Evolutionary conservation across 2,113 vertebrate genomes (phyloP).

Genomic region (Sakesphorus luctuosus): DNA sequence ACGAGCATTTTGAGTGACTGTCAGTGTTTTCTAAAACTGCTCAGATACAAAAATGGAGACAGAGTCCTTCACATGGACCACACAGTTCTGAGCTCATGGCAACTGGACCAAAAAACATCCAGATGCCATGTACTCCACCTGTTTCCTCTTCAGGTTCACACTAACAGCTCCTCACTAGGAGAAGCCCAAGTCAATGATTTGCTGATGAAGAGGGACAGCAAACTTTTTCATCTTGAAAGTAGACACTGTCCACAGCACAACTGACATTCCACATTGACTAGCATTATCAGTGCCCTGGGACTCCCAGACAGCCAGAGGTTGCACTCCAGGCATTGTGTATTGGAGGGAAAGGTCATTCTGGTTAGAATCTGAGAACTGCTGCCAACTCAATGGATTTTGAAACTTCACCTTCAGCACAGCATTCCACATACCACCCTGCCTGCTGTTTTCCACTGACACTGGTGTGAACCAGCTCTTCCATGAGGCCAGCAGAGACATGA

Average conservation of each 20-base stretch:
- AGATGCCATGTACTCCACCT: not conserved
- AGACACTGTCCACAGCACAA: no score
- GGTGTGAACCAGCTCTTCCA: not conserved
- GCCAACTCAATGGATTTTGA: not conserved
- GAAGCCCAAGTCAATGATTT: not conserved
- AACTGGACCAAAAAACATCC: not conserved
- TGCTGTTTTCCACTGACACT: not conserved
- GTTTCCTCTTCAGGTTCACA: not conserved
- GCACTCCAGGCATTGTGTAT: rapidly evolving
- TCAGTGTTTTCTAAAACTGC: not conserved
- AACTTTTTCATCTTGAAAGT: not conserved
- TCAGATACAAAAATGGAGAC: not conserved
- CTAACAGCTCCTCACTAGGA: not conserved
- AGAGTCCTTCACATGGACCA: not conserved
- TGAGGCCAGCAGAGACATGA: not conserved
- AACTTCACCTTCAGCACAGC: not conserved
- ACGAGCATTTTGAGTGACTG: not conserved
- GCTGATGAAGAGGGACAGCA: not conserved
- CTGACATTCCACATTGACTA: not conserved
- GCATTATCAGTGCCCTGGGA: no score
- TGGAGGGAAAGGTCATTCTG: not conserved
- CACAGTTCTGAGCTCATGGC: not conserved
- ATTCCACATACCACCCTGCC: not conserved
- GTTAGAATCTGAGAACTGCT: not conserved
- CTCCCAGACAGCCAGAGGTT: rapidly evolving